Base-by-base conservation (phyloP, 2,113 vertebrate genomes). In the Ammospiza nelsoni region DNA sequence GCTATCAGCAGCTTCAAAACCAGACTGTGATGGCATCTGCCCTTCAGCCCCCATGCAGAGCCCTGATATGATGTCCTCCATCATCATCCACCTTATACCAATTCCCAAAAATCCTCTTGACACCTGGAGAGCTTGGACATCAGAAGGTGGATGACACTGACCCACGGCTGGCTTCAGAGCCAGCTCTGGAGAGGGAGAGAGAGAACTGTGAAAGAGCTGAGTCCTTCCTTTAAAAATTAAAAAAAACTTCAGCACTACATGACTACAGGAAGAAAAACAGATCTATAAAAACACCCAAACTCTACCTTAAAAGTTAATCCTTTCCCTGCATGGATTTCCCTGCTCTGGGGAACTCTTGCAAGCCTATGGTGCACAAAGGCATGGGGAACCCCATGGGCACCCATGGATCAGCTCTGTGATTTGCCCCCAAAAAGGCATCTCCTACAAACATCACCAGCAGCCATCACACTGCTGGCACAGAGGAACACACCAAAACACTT, bases 231-330 rank as follows among this genome's bases (percentile, higher is more conserved):
- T 77, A 78, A 84, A 93, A 96, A 80, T 8, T 9, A 86, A 90
- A 95, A 92, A 69, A 73, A 68, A 35, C 11, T 82, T 94, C 68
- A 90, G 62, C 88, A 93, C 80, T 92, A 84, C 7, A 1, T 19
- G 23, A 90, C 88, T 94, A 90, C 69, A 78, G 88, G 95, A 96
- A 93, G 62, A 72, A 94, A 97, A 94, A 87, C 43, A 85, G 33
- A 76, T 79, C 76, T 86, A 41, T 93, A 84, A 92, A 96, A 96
- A 84, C 83, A 95, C 35, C 44, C 73, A 90, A 86, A 92, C 52
- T 86, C 65, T 54, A 82, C 29, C 48, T 58, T 72, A 84, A 89
- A 90, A 92, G 31, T 37, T 61, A 88, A 82, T 90, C 77, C 68
- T 77, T 84, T 78, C 73, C 79, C 75, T 92, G 75, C 39, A 87